Conservation (phyloP, 2,888 invertebrate genomes). For the Caenorhabditis auriculariae region DNA sequence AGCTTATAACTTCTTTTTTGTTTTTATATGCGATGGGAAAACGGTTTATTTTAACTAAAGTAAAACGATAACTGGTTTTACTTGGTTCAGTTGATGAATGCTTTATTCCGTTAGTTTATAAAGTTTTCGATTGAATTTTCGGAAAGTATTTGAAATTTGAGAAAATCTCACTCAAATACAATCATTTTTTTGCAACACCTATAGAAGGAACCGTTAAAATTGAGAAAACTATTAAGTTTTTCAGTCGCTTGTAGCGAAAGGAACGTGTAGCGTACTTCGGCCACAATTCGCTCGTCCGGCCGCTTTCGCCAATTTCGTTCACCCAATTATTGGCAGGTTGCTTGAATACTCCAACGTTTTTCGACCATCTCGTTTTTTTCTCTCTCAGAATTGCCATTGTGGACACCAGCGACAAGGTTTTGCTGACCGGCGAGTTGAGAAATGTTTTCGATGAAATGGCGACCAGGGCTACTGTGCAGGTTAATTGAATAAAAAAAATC, state of each 20-base stretch:
- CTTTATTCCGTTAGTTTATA: no score
- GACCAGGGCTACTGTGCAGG: conserved; percentile 38
- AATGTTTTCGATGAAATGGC: conserved; percentile 37
- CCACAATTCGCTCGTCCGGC: conserved; percentile 42
- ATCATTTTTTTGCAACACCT: no score
- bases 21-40: no score
- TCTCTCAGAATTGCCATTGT: conserved; percentile 33
- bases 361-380: no score
- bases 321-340: conserved; percentile 42
- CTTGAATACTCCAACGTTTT: background rate
- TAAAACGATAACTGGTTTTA: no score
- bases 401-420: conserved; percentile 40
- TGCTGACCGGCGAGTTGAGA: conserved; percentile 42
- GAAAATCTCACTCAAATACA: no score
- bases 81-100: no score
- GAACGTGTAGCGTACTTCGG: conserved; percentile 34
- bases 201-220: no score
- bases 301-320: conserved; percentile 34
- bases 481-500: conserved; percentile 5
- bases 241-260: conserved; percentile 34
- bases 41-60: no score
- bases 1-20: no score
- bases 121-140: no score
- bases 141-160: background rate
- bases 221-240: background rate